phyloP scores from a whole-genome alignment of 2,797 vertebrate species.

The Gobionotothen gibberifrons region DNA sequence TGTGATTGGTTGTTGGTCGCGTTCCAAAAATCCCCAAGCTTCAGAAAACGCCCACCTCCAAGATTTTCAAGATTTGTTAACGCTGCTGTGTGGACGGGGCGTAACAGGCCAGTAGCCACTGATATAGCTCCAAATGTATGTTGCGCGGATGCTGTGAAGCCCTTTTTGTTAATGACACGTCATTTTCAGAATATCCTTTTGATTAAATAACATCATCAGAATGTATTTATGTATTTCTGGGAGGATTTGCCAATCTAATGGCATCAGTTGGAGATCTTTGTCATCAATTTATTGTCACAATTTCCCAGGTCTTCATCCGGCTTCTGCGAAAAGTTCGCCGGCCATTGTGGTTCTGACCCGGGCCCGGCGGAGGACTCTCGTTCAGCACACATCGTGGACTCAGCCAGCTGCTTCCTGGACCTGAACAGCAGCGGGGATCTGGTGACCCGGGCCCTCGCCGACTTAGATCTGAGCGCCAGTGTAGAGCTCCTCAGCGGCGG shows the following conservation, averaged over 20 bases:
- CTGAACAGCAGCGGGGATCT: slow-evolving; percentile 79
- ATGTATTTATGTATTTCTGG: no score
- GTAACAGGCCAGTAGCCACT: not conserved
- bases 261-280: not conserved
- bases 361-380: slow-evolving; percentile 54
- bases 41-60: no score
- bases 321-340: slow-evolving; percentile 82
- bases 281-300: not conserved
- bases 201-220: no score
- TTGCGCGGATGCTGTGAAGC: no score
- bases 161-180: no score
- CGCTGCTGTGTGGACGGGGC: no score
- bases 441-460: slow-evolving; percentile 74
- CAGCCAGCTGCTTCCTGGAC: slow-evolving; percentile 81
- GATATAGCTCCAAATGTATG: not conserved
- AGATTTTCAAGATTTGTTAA: no score
- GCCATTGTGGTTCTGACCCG: slow-evolving; percentile 61
- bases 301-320: slow-evolving; percentile 82
- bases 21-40: no score
- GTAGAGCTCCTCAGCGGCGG: slow-evolving; percentile 47
- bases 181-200: no score
- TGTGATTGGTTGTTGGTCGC: no score
- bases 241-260: not conserved
- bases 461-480: slow-evolving; percentile 74
- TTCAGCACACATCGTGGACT: slow-evolving; percentile 62